Evolutionary conservation across 1,140 invertebrate species (phyloP), one percentile per base, ranked within the genome.

Genomic region (Sitobion miscanthi): DNA sequence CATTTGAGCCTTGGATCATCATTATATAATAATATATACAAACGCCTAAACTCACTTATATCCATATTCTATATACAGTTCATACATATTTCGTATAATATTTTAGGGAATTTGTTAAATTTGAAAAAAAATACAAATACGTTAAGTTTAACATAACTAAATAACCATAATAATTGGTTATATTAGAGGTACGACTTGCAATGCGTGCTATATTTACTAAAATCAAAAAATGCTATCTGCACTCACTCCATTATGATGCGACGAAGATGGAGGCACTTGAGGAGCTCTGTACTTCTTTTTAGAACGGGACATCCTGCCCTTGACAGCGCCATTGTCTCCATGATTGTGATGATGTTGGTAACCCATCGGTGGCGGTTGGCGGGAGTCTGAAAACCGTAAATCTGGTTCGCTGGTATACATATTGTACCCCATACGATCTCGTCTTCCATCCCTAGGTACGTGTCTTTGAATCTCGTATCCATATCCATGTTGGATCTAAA

Each of bases 341-440:
- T 95, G 95, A 42, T 89, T 52, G 93, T 94, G 94, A 62, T 94
- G 94, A 47, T 94, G 86, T 25, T 91, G 62, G 69, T 94, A 93
- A 87, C 85, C 87, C 14, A 52, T 86, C 11, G 89, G 94, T n/a
- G 42, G 94, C 25, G n/a, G 77, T 30, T 91, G 93, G 57, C 45
- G 85, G 21, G 52, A 45, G 17, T 85, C 45, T n/a, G 90, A n/a
- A 85, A 95, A 95, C 38, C 96, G 94, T 14, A 97, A 95, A 95
- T 98, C 97, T 17, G 97, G 97, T 95, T 97, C 97, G 88, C 97
- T 97, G 30, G 96, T 97, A 94, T 97, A 97, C 94, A 94, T 93
- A 38, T 93, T 93, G 38, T 93, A 86, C 4, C 82, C 91, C 49
- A 93, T 86, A 93, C 82, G 91, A 57, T 85, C 77, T 57, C 49